Conservation (phyloP, 1,140 invertebrate species). For the Plectrocnemia conspersa region DNA sequence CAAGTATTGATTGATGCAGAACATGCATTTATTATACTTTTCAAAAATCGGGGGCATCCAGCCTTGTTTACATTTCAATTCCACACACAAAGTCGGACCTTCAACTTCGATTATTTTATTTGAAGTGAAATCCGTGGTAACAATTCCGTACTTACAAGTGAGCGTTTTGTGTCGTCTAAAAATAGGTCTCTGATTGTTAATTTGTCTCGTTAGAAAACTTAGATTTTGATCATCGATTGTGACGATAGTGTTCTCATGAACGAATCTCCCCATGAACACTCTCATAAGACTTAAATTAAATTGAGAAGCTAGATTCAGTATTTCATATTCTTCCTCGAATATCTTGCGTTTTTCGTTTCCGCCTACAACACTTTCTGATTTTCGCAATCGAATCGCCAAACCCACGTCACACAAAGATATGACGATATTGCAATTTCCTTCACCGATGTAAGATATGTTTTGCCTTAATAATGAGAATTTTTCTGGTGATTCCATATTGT, state of each 20-base stretch:
- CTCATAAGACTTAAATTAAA: conserved; percentile 45
- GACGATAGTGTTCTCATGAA: conserved; percentile 38
- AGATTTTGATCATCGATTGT: conserved; percentile 38
- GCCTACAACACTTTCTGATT: conserved; percentile 13
- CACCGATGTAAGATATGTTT: conserved; percentile 40
- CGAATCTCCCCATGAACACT: conserved; percentile 38
- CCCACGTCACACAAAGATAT: conserved; percentile 38
- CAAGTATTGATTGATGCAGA: conserved; percentile 65
- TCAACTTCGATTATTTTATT: conserved; percentile 36
- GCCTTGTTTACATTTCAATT: conserved; percentile 75
- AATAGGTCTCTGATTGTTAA: conserved; percentile 39
- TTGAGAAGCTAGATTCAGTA: conserved; percentile 21
- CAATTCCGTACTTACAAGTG: conserved; percentile 41
- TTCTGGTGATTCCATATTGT: neutral
- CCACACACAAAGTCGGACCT: conserved; percentile 55
- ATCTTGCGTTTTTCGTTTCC: neutral
- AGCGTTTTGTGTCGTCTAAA: conserved; percentile 40
- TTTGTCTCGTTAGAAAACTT: conserved; percentile 32
- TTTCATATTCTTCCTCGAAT: conserved; percentile 14
- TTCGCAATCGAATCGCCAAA: conserved; percentile 23
- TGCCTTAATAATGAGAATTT: conserved; percentile 17
- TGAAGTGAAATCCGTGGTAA: conserved; percentile 43
- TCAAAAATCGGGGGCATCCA: conserved; percentile 52
- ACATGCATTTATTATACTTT: conserved; percentile 57
- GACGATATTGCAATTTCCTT: conserved; percentile 50